Conservation (phyloP, 2,888 invertebrate genomes). For the Onthophagus sagittarius region DNA sequence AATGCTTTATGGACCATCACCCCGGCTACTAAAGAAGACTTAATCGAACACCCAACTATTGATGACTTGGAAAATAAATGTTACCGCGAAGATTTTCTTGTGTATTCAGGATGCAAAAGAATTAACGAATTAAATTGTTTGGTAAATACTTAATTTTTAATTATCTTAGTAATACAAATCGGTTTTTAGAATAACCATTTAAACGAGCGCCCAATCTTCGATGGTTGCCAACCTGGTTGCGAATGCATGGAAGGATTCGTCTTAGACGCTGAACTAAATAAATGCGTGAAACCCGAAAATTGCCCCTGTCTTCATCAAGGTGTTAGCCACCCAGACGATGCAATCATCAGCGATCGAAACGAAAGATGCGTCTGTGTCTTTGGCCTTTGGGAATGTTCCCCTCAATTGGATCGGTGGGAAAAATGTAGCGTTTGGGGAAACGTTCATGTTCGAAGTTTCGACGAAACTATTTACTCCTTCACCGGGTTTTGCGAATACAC, state of each 20-base stretch:
- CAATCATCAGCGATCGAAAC: not conserved
- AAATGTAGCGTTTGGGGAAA: constrained; percentile 9
- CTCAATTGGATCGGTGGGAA: not conserved
- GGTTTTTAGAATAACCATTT: not conserved
- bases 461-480: not conserved
- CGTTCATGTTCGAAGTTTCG: constrained; percentile 1
- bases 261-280: not conserved
- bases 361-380: not conserved
- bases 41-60: constrained; percentile 37
- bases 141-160: constrained; percentile 41
- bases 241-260: not conserved
- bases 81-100: constrained; percentile 56
- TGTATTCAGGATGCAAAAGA: constrained; percentile 68
- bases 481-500: not conserved
- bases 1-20: constrained; percentile 65
- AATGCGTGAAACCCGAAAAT: not conserved
- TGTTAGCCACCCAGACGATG: not conserved
- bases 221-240: not conserved
- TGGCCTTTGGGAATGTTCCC: not conserved
- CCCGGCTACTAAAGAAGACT: constrained; percentile 56
- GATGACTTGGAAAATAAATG: constrained; percentile 58
- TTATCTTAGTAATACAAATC: not conserved
- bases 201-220: not conserved
- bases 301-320: constrained; percentile 7
- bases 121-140: constrained; percentile 69